Evolutionary conservation across 92 coral and sea anemone genomes (phyloP).

Genomic region (Ricordea florida): DNA sequence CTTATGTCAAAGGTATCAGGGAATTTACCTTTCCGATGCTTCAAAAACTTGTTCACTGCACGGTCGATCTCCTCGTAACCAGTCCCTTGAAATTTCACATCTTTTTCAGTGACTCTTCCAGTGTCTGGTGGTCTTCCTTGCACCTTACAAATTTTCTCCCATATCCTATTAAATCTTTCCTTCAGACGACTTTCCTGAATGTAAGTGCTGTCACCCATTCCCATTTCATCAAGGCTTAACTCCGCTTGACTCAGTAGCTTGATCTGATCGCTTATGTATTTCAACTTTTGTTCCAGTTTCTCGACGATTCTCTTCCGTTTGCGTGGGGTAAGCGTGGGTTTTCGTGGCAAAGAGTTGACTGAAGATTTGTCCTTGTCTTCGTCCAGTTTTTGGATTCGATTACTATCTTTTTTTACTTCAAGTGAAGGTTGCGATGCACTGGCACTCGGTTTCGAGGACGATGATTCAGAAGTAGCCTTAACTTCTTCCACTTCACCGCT

Average conservation of each 20-base stretch:
- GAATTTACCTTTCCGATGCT: conserved; percentile 58
- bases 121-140: conserved; percentile 83
- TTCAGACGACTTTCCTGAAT: conserved; percentile 79
- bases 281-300: conserved; percentile 57
- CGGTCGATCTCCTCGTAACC: conserved; percentile 77
- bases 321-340: conserved; percentile 10
- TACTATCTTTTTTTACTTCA: neutral
- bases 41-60: conserved; percentile 72
- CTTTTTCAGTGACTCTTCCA: conserved; percentile 85
- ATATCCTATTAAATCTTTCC: conserved; percentile 71
- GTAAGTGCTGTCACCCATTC: conserved; percentile 76
- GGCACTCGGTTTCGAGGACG: neutral
- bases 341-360: neutral
- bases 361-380: neutral
- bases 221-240: conserved; percentile 93
- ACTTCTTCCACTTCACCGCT: neutral
- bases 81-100: conserved; percentile 58
- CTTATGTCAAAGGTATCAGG: conserved; percentile 92
- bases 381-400: neutral
- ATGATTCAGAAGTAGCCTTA: neutral
- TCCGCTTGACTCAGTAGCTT: conserved; percentile 83
- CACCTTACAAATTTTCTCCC: conserved; percentile 83
- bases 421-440: neutral
- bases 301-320: conserved; percentile 61
- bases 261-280: conserved; percentile 61